Percentiles rank a stretch among this genome's conserved stretches.
Evolutionary conservation across 2,113 vertebrate genomes (phyloP).

Genomic region (Eptatretus burgeri): DNA sequence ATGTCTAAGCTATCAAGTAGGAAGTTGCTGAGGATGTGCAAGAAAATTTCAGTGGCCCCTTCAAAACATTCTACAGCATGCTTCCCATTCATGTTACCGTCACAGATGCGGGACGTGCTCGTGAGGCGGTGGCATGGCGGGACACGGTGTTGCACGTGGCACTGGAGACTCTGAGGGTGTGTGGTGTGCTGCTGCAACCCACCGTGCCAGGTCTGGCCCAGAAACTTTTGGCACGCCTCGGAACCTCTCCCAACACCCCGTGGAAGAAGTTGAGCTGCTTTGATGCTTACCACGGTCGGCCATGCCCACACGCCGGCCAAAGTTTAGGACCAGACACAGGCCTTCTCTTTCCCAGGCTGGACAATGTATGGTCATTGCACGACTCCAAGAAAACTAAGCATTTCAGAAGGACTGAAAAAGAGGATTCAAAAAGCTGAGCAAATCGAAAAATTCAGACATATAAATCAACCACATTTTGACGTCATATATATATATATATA

Average conservation of each 20-base stretch:
- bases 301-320: conserved; percentile 41
- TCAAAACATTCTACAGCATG: too few relatives aligned
- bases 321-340: conserved; percentile 33
- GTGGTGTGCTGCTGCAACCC: conserved; percentile 50
- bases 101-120: too few relatives aligned
- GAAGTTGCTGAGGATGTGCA: too few relatives aligned
- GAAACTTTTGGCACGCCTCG: conserved; percentile 38
- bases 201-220: conserved; percentile 30
- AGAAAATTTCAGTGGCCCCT: too few relatives aligned
- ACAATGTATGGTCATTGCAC: conserved; percentile 12
- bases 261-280: conserved; percentile 27
- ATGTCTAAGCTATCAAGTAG: too few relatives aligned
- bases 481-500: too few relatives aligned
- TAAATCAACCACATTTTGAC: too few relatives aligned
- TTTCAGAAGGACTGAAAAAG: background rate
- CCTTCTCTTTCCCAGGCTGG: conserved; percentile 40
- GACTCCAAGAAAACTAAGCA: conserved; percentile 12
- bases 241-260: conserved; percentile 27
- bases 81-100: too few relatives aligned
- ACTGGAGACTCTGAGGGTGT: conserved; percentile 50
- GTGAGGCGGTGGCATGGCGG: conserved; percentile 18
- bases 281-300: conserved; percentile 18
- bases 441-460: background rate
- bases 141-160: conserved; percentile 45
- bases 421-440: background rate